Conservation (phyloP, 2,888 invertebrate genomes). For the Melanotus villosus region DNA sequence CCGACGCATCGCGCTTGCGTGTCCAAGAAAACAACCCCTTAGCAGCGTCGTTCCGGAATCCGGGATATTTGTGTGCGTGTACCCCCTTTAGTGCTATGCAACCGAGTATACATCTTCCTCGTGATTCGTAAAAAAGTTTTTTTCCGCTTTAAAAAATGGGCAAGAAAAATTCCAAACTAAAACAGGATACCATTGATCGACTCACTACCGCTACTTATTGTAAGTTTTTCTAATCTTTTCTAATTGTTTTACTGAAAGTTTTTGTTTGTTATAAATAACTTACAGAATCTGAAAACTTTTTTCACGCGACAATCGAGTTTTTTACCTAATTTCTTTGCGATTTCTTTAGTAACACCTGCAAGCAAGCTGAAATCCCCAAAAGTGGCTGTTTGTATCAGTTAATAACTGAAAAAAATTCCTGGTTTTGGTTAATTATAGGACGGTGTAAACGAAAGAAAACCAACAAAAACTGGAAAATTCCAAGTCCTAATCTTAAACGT, state of each 20-base stretch:
- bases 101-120: constrained; percentile 39
- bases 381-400: too few relatives aligned
- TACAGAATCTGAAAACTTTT: too few relatives aligned
- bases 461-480: too few relatives aligned
- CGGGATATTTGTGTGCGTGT: constrained; percentile 51
- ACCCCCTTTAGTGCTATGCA: constrained; percentile 47
- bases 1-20: constrained; percentile 47
- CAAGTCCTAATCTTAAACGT: too few relatives aligned
- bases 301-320: too few relatives aligned
- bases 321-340: too few relatives aligned
- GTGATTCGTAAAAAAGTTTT: constrained; percentile 42
- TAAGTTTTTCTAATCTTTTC: constrained; percentile 73
- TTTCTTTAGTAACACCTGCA: too few relatives aligned
- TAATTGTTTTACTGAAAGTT: not conserved
- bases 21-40: constrained; percentile 49
- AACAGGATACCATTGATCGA: constrained; percentile 94
- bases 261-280: too few relatives aligned
- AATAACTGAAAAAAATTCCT: too few relatives aligned
- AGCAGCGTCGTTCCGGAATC: constrained; percentile 44
- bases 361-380: too few relatives aligned
- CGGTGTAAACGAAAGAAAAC: too few relatives aligned
- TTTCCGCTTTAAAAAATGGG: constrained; percentile 77
- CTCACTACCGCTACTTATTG: constrained; percentile 95
- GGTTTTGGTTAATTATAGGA: too few relatives aligned
- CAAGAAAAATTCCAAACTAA: constrained; percentile 96